Percentiles rank a stretch among this genome's conserved stretches.
These are phyloP conservation scores for Halichondria panicea DNA, from an alignment of 37 sponge, comb jelly and placozoan genomes.

Conservation along the genomic window DNA sequence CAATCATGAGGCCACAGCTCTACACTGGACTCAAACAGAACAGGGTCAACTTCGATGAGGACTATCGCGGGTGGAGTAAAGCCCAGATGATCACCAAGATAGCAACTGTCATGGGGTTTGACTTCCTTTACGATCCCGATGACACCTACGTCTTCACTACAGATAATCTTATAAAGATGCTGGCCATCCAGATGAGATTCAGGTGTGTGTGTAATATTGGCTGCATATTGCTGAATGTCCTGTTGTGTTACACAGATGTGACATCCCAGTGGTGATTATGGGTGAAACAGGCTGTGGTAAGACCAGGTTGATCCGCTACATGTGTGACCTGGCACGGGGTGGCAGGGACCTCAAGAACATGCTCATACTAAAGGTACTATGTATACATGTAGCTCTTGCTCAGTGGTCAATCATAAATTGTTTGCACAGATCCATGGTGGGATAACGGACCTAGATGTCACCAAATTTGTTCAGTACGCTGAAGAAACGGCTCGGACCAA, in stretches of 20 bases:
- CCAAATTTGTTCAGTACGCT: slow-evolving; percentile 35
- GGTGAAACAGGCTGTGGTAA: slow-evolving; percentile 99
- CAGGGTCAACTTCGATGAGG: slow-evolving; percentile 60
- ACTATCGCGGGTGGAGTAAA: slow-evolving; percentile 50
- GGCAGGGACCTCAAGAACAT: slow-evolving; percentile 45
- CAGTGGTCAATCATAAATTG: neutral
- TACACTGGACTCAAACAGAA: slow-evolving; percentile 33
- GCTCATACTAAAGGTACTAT: slow-evolving; percentile 66
- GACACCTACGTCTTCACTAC: slow-evolving; percentile 69
- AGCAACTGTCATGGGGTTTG: slow-evolving; percentile 48
- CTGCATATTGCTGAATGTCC: neutral
- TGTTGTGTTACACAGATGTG: slow-evolving; percentile 47
- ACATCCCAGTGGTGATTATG: slow-evolving; percentile 96
- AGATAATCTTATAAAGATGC: slow-evolving; percentile 81
- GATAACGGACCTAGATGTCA: slow-evolving; percentile 56
- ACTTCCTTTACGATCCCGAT: slow-evolving; percentile 71
- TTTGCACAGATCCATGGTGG: slow-evolving; percentile 80
- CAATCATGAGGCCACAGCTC: slow-evolving; percentile 47
- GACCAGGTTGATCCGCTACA: slow-evolving; percentile 87
- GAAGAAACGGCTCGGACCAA: slow-evolving; percentile 67
- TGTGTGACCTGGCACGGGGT: slow-evolving; percentile 67
- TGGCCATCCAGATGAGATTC: slow-evolving; percentile 94
- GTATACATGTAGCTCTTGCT: neutral
- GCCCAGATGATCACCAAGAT: slow-evolving; percentile 32
- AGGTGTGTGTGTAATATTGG: slow-evolving; percentile 21